Percentiles rank a stretch among this genome's conserved stretches.
phyloP scores from a whole-genome alignment of 2,113 vertebrate genomes.

The Clarias magur region DNA sequence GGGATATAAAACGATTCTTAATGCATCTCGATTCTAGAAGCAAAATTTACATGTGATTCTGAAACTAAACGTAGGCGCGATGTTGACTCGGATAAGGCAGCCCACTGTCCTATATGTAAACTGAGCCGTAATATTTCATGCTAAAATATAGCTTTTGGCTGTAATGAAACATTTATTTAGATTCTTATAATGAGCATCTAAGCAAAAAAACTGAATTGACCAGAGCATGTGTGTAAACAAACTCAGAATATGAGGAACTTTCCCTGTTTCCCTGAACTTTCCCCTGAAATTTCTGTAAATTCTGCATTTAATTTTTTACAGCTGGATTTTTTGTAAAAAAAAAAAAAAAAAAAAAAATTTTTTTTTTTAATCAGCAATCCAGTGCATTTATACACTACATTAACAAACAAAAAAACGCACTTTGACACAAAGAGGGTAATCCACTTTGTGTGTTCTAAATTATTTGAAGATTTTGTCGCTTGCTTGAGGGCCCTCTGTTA shows the following conservation, averaged over 20 bases:
- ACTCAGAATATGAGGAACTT: neutral
- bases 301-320: neutral
- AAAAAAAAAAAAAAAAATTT: too few species aligned
- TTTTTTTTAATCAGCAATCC: too few species aligned
- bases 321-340: too few species aligned
- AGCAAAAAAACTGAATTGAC: neutral
- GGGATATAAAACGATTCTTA: neutral
- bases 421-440: neutral
- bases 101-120: neutral
- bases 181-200: neutral
- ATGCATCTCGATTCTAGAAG: slow-evolving; percentile 19
- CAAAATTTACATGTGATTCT: neutral
- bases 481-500: neutral
- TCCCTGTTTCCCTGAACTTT: too few species aligned
- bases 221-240: neutral
- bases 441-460: neutral
- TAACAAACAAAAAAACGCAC: too few species aligned
- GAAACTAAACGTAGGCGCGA: neutral
- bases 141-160: neutral
- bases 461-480: neutral
- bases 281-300: too few species aligned
- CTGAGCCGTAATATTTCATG: neutral
- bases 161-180: too few species aligned
- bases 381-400: neutral
- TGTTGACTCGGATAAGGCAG: neutral